Evolutionary conservation across 2,888 invertebrate genomes (phyloP).

Genomic region (Callyntrura sp.): DNA sequence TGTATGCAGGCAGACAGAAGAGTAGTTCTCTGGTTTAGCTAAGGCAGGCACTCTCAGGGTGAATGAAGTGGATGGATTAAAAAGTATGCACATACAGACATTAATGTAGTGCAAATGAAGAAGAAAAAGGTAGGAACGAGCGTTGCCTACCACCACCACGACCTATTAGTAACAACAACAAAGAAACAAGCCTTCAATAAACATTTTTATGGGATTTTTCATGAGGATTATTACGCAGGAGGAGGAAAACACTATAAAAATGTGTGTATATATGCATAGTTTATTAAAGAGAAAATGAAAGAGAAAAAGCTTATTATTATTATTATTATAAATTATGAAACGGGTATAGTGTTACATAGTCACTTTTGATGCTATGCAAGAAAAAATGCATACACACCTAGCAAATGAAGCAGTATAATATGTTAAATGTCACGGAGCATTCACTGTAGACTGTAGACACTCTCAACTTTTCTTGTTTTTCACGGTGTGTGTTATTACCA

Average conservation of each 20-base stretch:
- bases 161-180: conserved; percentile 50
- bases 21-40: not conserved
- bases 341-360: not conserved
- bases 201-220: conserved; percentile 80
- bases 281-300: conserved; percentile 35
- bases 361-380: not conserved
- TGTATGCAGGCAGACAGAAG: too few relatives aligned
- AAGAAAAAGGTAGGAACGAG: conserved; percentile 23
- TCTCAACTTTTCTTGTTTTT: conserved; percentile 57
- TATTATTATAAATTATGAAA: conserved; percentile 14
- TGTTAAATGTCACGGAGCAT: conserved; percentile 66
- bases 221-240: conserved; percentile 76
- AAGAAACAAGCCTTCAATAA: conserved; percentile 75
- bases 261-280: conserved; percentile 6
- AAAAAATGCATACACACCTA: conserved; percentile 47
- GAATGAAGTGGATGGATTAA: conserved; percentile 49
- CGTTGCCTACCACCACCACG: not conserved
- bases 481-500: conserved; percentile 63
- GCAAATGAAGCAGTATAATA: conserved; percentile 32
- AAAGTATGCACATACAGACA: conserved; percentile 39
- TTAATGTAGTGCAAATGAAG: conserved; percentile 58
- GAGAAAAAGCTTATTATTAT: conserved; percentile 23
- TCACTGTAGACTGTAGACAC: conserved; percentile 67
- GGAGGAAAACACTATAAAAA: conserved; percentile 65
- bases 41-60: not conserved